Percentiles rank a stretch among this genome's conserved stretches.
These are phyloP conservation scores for Catocala nupta DNA, from an alignment of 2,888 invertebrate genomes.

Conservation along the genomic window DNA sequence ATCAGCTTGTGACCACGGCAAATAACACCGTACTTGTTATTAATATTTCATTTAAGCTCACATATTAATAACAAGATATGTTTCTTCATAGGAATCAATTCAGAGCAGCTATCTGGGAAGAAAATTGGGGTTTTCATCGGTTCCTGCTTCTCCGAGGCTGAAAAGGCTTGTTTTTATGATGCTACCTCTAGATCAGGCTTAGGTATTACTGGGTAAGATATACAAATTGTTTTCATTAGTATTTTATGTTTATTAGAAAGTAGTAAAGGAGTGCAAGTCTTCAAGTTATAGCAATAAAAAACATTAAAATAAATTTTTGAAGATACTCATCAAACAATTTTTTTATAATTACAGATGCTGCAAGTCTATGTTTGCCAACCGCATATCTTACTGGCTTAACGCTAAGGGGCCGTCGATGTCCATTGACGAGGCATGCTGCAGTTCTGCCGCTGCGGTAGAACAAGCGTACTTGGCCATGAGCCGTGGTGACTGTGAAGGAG, in stretches of 20 bases:
- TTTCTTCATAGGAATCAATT: slow-evolving; percentile 82
- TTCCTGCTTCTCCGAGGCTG: slow-evolving; percentile 87
- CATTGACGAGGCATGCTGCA: slow-evolving; percentile 55
- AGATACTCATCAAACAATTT: no score
- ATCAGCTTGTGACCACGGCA: no score
- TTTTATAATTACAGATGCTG: slow-evolving; percentile 9
- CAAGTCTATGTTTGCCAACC: slow-evolving; percentile 61
- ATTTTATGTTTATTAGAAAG: no score
- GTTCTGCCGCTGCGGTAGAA: slow-evolving; percentile 56
- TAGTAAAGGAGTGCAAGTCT: no score
- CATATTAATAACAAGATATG: no score
- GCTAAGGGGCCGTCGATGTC: slow-evolving; percentile 61
- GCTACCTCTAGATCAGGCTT: slow-evolving; percentile 53
- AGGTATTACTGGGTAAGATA: slow-evolving; percentile 63
- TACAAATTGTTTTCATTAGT: no score
- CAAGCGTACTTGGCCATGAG: slow-evolving; percentile 56
- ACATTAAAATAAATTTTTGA: no score
- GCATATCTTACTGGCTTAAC: slow-evolving; percentile 66
- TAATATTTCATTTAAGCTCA: no score
- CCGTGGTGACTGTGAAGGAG: slow-evolving; percentile 66
- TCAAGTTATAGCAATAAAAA: no score
- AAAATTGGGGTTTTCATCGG: slow-evolving; percentile 79
- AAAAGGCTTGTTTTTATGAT: slow-evolving; percentile 79
- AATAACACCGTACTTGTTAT: no score
- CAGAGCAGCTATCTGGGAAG: slow-evolving; percentile 82